phyloP scores from a whole-genome alignment of 2,888 invertebrate species.

The Prenolepis imparis region DNA sequence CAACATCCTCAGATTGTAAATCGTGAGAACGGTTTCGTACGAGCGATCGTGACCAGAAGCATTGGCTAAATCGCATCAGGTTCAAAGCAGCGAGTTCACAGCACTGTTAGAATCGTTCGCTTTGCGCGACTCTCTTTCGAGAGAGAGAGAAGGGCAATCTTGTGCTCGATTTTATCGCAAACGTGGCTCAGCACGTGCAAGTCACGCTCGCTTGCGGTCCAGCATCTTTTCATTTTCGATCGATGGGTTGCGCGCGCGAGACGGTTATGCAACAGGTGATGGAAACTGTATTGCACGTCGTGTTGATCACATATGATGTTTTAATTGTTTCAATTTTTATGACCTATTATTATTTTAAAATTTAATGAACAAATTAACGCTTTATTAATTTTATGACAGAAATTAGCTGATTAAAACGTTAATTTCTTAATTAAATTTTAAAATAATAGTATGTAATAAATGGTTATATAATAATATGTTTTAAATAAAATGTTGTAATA shows the following conservation, averaged over 20 bases:
- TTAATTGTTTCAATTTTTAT: not conserved
- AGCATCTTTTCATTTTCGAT: conserved; percentile 37
- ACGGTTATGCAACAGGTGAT: conserved; percentile 49
- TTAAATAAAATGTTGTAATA: no score
- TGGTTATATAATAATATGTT: no score
- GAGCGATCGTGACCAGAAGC: conserved; percentile 5
- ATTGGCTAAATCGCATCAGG: conserved; percentile 35
- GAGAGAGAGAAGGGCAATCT: not conserved
- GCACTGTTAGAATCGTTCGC: conserved; percentile 55
- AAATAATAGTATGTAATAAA: no score
- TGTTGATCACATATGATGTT: not conserved
- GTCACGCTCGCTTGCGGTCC: conserved; percentile 9
- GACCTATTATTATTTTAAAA: no score
- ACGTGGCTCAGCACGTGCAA: not conserved
- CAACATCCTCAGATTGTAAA: not conserved
- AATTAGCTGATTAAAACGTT: no score
- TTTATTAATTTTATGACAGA: no score
- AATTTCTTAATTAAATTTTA: no score
- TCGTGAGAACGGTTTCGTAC: not conserved
- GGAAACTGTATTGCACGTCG: conserved; percentile 1
- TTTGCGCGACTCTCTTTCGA: not conserved
- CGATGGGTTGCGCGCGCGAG: not conserved
- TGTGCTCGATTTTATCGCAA: not conserved
- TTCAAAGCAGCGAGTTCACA: conserved; percentile 59
- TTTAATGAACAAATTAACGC: no score